Evolutionary conservation across 1,140 invertebrate species (phyloP).

Genomic region (Eueides isabella): DNA sequence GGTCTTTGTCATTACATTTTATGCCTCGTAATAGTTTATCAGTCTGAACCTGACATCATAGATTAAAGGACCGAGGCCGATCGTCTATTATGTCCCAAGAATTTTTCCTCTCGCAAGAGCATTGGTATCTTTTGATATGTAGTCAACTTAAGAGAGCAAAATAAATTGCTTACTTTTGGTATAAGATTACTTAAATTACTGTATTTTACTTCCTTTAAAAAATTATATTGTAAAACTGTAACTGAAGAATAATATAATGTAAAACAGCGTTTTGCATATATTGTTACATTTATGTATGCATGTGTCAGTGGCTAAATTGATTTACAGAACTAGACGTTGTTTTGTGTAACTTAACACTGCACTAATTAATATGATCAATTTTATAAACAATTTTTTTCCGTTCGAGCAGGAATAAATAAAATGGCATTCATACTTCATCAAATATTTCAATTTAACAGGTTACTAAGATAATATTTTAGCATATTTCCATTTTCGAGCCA

Average conservation of each 20-base stretch:
- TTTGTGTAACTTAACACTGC: no score
- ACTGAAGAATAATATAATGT: no score
- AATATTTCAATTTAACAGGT: no score
- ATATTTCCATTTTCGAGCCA: not conserved
- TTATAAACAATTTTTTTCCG: no score
- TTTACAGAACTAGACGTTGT: no score
- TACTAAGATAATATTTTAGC: no score
- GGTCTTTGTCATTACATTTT: slow-evolving; percentile 24
- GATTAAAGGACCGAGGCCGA: slow-evolving; percentile 17
- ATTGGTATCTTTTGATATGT: not conserved
- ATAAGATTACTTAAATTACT: not conserved
- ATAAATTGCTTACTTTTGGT: not conserved
- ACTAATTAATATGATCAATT: no score
- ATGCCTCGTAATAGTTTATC: slow-evolving; percentile 20
- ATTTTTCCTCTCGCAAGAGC: not conserved
- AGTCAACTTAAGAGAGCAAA: not conserved
- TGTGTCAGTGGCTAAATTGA: no score
- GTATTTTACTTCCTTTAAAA: not conserved
- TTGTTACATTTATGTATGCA: no score
- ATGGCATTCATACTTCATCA: no score
- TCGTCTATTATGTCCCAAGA: slow-evolving; percentile 10
- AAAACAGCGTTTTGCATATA: no score
- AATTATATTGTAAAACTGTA: not conserved
- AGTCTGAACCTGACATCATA: slow-evolving; percentile 13
- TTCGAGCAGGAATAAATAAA: no score